Evolutionary conservation across 2,797 vertebrate species (phyloP).

Genomic region (Diceros bicornis): DNA sequence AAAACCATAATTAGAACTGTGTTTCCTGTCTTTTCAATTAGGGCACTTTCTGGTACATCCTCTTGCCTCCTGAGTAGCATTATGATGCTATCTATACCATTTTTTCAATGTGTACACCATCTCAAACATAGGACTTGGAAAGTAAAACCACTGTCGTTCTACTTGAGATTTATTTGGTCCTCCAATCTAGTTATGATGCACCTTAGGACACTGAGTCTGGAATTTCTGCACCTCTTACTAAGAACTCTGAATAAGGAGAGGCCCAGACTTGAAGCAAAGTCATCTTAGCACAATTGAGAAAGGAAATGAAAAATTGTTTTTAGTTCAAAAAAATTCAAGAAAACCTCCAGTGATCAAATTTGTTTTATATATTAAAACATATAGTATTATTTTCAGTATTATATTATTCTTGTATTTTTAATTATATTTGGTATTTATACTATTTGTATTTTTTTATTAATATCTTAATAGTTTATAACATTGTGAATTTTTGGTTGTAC

Average conservation of each 20-base stretch:
- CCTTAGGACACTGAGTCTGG: not conserved
- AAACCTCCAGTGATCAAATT: not conserved
- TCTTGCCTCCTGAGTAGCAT: not conserved
- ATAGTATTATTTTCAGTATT: not conserved
- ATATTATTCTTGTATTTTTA: conserved; percentile 10
- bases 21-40: not conserved
- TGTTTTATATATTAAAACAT: not conserved
- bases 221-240: not conserved
- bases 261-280: not conserved
- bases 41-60: not conserved
- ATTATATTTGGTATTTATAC: not conserved
- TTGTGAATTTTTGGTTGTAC: no score
- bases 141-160: not conserved
- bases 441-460: not conserved
- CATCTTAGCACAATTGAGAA: not conserved
- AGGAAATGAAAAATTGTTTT: not conserved
- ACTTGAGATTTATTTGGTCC: not conserved
- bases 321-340: not conserved
- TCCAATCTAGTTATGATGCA: not conserved
- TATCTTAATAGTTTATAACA: no score
- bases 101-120: not conserved
- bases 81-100: not conserved
- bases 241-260: not conserved
- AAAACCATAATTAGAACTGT: not conserved
- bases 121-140: not conserved